Evolutionary conservation across 2,797 vertebrate genomes (phyloP), one percentile per base, ranked within the genome.

Genomic region (Myiotriccus ornatus): DNA sequence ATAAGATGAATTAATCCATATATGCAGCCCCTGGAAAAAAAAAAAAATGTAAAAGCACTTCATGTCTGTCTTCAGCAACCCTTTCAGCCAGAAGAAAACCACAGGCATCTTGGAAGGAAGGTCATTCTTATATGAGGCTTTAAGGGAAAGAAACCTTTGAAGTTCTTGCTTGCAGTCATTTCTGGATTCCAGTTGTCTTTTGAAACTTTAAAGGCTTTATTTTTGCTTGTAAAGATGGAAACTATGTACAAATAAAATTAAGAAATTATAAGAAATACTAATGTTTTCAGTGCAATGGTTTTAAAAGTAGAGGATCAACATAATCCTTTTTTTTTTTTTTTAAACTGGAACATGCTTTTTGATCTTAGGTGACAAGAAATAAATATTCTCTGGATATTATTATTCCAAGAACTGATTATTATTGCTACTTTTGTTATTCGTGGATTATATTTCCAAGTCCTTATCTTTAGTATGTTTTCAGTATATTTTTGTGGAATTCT

Each of bases 111-210:
- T 81, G 85, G 41, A 79, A 94, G 41, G 85, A 93, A 76, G 56
- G 63, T 92, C 91, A 69, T 89, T 84, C 69, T 87, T 52, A 59
- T 59, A 57, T 44, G 32, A 62, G 12, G 28, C 81, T 90, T 30
- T 82, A 46, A 81, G 53, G 49, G 25, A 87, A 85, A 85, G 49
- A 80, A 89, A 50, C 21, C 64, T 92, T 88, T 94, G 75, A 95
- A 94, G 77, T 78, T 88, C 59, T 83, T 84, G n/a, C 59, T 95
- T 77, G 34, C 6, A 4, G 13, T 77, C 25, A 5, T 70, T 86
- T 56, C 64, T 87, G 41, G 55, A 74, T 90, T 87, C 60, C 41
- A 62, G 28, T 39, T 84, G 50, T 88, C 71, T 89, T 90, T 76
- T 55, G 52, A 79, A 67, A 70, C 57, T 87, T 93, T 80, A 74